Conservation (phyloP, 2,888 invertebrate genomes). For the Rhodophaea formosa region DNA sequence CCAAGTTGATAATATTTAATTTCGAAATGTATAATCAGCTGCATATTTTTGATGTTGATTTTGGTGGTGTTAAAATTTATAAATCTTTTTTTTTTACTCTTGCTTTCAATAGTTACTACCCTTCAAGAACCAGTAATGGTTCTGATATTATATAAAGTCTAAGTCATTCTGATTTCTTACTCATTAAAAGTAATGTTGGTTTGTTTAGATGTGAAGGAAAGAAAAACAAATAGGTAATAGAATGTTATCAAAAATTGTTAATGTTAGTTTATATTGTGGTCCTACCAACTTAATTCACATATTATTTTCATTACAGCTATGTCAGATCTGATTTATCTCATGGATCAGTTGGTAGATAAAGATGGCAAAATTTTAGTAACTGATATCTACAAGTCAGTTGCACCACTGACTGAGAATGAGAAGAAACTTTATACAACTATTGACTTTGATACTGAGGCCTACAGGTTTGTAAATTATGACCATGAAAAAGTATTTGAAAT, state of each 20-base stretch:
- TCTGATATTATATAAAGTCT: too few relatives aligned
- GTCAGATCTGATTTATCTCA: conserved; percentile 93
- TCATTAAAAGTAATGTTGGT: too few relatives aligned
- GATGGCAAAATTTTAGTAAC: conserved; percentile 93
- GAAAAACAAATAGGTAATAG: too few relatives aligned
- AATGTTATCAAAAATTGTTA: too few relatives aligned
- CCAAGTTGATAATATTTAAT: not conserved
- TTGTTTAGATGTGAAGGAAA: too few relatives aligned
- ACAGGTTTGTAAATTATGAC: conserved; percentile 80
- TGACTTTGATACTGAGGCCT: conserved; percentile 92
- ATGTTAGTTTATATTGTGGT: too few relatives aligned
- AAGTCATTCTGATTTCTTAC: too few relatives aligned
- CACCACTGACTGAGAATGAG: conserved; percentile 86
- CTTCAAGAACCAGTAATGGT: too few relatives aligned
- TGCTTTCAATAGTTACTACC: not conserved
- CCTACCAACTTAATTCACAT: not conserved
- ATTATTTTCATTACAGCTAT: conserved; percentile 82
- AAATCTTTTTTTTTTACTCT: not conserved
- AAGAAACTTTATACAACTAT: conserved; percentile 88
- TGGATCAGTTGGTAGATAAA: conserved; percentile 91
- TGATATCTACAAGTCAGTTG: conserved; percentile 91
- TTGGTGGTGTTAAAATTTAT: not conserved
- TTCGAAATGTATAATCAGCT: not conserved
- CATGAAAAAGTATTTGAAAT: not conserved
- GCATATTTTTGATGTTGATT: too few relatives aligned